A percentile compares a stretch with the other conserved stretches of the same genome.
These are phyloP conservation scores for Teinopalpus imperialis DNA, from an alignment of 2,888 invertebrate genomes.

Conservation along the genomic window DNA sequence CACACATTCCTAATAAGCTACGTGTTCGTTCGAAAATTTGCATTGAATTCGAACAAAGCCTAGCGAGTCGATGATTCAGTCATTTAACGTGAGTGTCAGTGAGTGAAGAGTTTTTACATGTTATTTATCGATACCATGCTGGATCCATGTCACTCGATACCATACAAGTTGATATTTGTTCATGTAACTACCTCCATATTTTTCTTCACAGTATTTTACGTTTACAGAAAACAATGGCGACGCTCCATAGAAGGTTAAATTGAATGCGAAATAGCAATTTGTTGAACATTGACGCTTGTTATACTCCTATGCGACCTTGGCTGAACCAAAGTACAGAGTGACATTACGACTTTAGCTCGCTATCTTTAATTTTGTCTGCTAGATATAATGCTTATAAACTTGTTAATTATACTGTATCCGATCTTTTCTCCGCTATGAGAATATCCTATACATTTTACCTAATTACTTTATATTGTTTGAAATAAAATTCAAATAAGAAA, in stretches of 20 bases:
- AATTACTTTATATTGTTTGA: no score
- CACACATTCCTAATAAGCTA: background rate
- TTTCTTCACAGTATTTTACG: constrained; percentile 39
- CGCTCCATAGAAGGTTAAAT: constrained; percentile 37
- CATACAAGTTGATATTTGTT: constrained; percentile 40
- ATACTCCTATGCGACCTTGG: constrained; percentile 31
- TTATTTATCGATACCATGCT: constrained; percentile 33
- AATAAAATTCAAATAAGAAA: no score
- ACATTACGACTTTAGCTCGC: constrained; percentile 6
- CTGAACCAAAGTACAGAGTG: constrained; percentile 2
- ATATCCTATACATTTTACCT: no score
- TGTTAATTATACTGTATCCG: no score
- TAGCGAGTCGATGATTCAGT: constrained; percentile 28
- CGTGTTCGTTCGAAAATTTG: constrained; percentile 26
- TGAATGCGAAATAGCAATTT: constrained; percentile 37
- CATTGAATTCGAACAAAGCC: constrained; percentile 35
- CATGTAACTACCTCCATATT: constrained; percentile 36
- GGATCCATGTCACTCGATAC: constrained; percentile 36
- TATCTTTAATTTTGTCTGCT: no score
- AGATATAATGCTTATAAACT: no score
- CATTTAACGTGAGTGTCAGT: constrained; percentile 33
- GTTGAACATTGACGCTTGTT: constrained; percentile 32
- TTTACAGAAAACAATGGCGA: constrained; percentile 39
- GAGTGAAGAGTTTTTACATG: constrained; percentile 34
- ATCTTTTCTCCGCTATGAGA: no score